Evolutionary conservation across 2,888 invertebrate species (phyloP).

Genomic region (Macaria liturata): DNA sequence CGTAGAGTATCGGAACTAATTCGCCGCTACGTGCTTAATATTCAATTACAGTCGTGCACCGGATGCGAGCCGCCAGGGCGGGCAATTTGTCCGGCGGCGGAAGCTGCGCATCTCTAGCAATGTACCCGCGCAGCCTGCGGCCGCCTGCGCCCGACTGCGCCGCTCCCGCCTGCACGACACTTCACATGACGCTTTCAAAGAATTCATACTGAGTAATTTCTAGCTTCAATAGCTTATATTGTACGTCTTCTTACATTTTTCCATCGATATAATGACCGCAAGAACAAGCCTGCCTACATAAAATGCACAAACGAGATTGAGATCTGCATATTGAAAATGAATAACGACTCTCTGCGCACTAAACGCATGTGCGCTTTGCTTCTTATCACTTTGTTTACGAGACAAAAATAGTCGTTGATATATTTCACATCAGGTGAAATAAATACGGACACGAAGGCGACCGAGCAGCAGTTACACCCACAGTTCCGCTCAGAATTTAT

Average conservation of each 20-base stretch:
- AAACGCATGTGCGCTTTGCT: conserved; percentile 27
- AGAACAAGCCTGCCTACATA: too few relatives aligned
- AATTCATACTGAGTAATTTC: conserved; percentile 1
- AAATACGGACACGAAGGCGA: conserved; percentile 70
- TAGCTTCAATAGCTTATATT: too few relatives aligned
- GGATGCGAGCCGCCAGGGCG: conserved; percentile 50
- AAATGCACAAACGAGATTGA: too few relatives aligned
- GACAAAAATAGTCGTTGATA: conserved; percentile 59
- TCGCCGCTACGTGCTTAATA: conserved; percentile 45
- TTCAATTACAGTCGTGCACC: conserved; percentile 60
- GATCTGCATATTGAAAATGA: too few relatives aligned
- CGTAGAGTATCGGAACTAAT: conserved; percentile 41
- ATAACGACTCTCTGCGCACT: not conserved
- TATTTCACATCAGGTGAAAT: conserved; percentile 68
- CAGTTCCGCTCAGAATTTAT: conserved; percentile 79
- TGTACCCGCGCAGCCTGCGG: conserved; percentile 48
- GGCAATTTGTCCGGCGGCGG: conserved; percentile 66
- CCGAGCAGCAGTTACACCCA: conserved; percentile 78
- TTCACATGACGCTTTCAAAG: conserved; percentile 23
- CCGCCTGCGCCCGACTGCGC: conserved; percentile 6
- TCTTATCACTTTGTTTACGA: conserved; percentile 49
- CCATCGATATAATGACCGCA: too few relatives aligned
- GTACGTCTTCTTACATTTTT: too few relatives aligned
- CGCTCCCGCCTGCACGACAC: conserved; percentile 36
- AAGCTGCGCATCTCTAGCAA: conserved; percentile 65